Evolutionary conservation across 2,797 vertebrate genomes (phyloP).

Genomic region (Tadarida brasiliensis): DNA sequence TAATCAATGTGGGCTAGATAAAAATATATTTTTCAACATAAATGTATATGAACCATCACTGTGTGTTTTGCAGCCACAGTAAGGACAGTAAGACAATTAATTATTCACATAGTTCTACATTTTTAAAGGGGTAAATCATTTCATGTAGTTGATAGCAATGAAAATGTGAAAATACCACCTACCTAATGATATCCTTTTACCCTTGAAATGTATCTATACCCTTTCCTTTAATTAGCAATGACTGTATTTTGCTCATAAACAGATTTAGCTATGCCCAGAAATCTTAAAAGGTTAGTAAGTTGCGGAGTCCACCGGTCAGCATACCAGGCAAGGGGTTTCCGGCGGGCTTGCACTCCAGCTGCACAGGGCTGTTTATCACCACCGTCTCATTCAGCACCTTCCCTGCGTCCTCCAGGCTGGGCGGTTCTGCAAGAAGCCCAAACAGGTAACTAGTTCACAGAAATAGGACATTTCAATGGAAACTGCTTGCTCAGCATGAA

Average conservation of each 20-base stretch:
- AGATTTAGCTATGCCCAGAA: neutral
- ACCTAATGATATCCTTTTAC: neutral
- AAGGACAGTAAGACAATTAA: neutral
- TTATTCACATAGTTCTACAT: neutral
- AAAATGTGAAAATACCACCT: neutral
- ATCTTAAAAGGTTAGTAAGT: neutral
- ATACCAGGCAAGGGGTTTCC: slow-evolving; percentile 95
- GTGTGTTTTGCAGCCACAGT: neutral
- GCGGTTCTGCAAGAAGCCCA: slow-evolving; percentile 91
- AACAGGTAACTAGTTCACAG: neutral
- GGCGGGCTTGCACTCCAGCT: slow-evolving; percentile 93
- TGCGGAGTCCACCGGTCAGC: neutral
- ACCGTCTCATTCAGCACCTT: slow-evolving; percentile 94
- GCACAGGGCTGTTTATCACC: slow-evolving; percentile 92
- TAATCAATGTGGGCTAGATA: neutral
- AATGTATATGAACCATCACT: neutral
- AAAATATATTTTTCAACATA: neutral
- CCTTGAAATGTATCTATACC: neutral
- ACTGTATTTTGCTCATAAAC: neutral
- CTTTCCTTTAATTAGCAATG: neutral
- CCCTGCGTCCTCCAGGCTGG: slow-evolving; percentile 91
- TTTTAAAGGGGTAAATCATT: slow-evolving; percentile 9
- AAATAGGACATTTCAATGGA: neutral
- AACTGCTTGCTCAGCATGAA: neutral
- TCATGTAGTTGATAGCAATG: neutral